A percentile compares a stretch with the other conserved stretches of the same genome.
Conservation (phyloP, 2,888 invertebrate species). For the Dolichomitus sp. region DNA sequence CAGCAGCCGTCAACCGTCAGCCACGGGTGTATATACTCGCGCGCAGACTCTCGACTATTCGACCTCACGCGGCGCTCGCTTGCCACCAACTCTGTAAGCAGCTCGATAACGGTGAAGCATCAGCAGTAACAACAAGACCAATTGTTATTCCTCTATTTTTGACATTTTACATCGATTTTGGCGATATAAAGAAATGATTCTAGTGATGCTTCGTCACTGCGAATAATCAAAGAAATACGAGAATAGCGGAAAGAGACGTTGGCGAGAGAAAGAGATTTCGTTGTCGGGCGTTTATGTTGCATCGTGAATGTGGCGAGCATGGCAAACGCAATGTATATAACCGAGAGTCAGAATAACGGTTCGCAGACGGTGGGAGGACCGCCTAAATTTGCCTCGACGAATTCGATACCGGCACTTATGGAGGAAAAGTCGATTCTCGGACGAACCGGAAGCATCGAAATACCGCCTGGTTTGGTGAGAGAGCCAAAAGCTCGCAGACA, state of each 20-base stretch:
- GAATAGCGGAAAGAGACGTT: not conserved
- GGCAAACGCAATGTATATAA: conserved; percentile 82
- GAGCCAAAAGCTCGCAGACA: conserved; percentile 80
- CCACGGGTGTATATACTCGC: conserved; percentile 8
- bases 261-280: not conserved
- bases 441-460: conserved; percentile 56
- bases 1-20: conserved; percentile 5
- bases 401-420: conserved; percentile 82
- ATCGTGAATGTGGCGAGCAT: conserved; percentile 58
- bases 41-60: conserved; percentile 24
- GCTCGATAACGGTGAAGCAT: not conserved
- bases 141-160: not conserved
- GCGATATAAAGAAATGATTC: not conserved
- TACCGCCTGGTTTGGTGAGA: conserved; percentile 72
- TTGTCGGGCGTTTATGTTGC: not conserved
- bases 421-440: conserved; percentile 70
- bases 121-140: not conserved
- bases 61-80: not conserved
- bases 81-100: not conserved
- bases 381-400: conserved; percentile 82
- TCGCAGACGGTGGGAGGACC: conserved; percentile 64
- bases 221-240: not conserved
- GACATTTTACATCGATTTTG: not conserved
- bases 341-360: conserved; percentile 79
- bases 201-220: not conserved